Evolutionary conservation across 1,140 invertebrate species (phyloP).

Genomic region (Tribolium madens): DNA sequence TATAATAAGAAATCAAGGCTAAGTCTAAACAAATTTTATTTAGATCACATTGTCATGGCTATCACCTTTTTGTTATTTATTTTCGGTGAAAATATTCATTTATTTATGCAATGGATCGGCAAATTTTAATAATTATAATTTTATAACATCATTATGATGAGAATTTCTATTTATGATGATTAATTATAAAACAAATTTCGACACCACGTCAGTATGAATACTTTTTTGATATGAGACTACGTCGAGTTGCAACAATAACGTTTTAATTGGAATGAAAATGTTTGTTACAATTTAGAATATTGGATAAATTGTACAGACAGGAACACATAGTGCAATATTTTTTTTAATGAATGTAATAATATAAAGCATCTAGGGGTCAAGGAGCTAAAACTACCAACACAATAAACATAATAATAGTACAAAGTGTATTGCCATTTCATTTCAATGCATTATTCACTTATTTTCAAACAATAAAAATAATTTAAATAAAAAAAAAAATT

Average conservation of each 20-base stretch:
- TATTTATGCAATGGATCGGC: background rate
- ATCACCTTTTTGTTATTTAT: background rate
- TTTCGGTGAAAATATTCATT: background rate
- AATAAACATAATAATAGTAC: background rate
- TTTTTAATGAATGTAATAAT: background rate
- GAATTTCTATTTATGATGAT: background rate
- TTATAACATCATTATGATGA: background rate
- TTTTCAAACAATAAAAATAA: no score
- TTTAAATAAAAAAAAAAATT: no score
- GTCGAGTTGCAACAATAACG: background rate
- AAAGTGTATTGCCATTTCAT: no score
- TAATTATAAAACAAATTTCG: background rate
- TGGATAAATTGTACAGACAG: background rate
- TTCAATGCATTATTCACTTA: no score
- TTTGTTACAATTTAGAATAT: no score
- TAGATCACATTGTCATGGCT: background rate
- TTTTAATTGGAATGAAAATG: background rate
- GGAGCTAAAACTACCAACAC: background rate
- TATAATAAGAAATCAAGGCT: slow-evolving; percentile 10
- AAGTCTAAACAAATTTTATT: slow-evolving; percentile 3
- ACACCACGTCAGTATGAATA: background rate
- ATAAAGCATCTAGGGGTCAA: background rate
- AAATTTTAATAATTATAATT: background rate
- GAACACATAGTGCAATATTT: no score
- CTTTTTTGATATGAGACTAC: background rate